Base-by-base conservation (phyloP, 2,797 vertebrate species). In the Lacerta agilis region DNA sequence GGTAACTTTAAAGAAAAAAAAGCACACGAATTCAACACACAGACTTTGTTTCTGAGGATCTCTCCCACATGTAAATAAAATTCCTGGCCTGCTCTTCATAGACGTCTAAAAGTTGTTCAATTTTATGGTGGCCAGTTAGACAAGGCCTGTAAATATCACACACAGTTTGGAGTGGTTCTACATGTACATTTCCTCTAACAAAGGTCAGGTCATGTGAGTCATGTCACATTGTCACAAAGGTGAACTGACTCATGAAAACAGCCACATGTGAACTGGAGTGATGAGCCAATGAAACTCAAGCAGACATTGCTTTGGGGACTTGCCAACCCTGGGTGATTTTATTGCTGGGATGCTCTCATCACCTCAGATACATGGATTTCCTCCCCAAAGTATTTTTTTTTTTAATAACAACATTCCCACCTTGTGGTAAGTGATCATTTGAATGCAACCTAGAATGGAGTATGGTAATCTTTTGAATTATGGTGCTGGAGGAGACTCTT, bases 81-180 rank as follows among this genome's bases (percentile, higher is more conserved):
- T 66, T 79, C 5, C 71, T 72, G 90, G 85, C 58, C 38, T 41
- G 36, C 83, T 82, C 88, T 90, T 88, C 84, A 75, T 5, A 89
- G 61, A 67, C 23, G 86, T n/a, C 61, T 29, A 88, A 81, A 43
- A 43, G 58, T 84, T 0, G 0, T 86, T 66, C 83, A 25, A 29
- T 29, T 55, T 86, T 83, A 83, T 61, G 15, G 17, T 79, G 9
- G 20, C 23, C 38, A 41, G 41, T 8, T 75, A 41, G 17, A 75
- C 72, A 41, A 41, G 36, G 18, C 38, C 38, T 78, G 8, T 18
- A n/a, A 49, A 78, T 49, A n/a, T 11, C 10, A 23, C 23, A 80
- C 13, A n/a, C 2, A 38, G 11, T 27, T 64, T 25, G 64, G 64
- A 82, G 27, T 38, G 15, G 61, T 25, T n/a, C 25, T 15, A 20